phyloP scores from a whole-genome alignment of 2,888 invertebrate genomes.

The Sphecodes monilicornis region DNA sequence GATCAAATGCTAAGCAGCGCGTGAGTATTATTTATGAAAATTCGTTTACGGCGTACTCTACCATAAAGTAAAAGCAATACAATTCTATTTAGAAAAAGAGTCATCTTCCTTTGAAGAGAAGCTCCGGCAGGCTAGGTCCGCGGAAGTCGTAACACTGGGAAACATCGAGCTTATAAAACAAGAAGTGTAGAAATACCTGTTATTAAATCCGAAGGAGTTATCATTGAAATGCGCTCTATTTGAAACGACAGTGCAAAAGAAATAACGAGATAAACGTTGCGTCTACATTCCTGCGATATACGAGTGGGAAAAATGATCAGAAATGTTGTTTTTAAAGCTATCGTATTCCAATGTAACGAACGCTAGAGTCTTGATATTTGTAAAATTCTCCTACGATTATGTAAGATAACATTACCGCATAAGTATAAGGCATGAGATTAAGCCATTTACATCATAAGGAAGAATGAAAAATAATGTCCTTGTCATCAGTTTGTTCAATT shows the following conservation, averaged over 20 bases:
- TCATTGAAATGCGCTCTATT: neutral
- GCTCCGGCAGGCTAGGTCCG: neutral
- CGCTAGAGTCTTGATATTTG: too few species aligned
- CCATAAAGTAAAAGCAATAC: neutral
- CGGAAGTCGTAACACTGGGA: neutral
- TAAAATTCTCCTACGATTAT: too few species aligned
- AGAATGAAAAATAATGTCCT: too few species aligned
- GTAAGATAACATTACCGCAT: too few species aligned
- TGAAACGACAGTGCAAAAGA: neutral
- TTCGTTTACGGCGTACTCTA: neutral
- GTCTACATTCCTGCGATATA: too few species aligned
- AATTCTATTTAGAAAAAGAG: neutral
- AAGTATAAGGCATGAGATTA: too few species aligned
- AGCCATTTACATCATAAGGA: too few species aligned
- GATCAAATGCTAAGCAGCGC: neutral
- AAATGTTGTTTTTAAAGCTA: too few species aligned
- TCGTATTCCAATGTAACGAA: too few species aligned
- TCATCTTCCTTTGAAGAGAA: neutral
- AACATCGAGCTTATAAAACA: neutral
- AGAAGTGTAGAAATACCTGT: neutral
- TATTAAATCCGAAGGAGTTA: neutral
- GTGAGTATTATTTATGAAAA: neutral
- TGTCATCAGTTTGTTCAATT: too few species aligned
- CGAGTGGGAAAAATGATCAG: too few species aligned
- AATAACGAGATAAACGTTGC: too few species aligned